phyloP scores from a whole-genome alignment of 2,797 vertebrate genomes.

The Gymnocypris eckloni region DNA sequence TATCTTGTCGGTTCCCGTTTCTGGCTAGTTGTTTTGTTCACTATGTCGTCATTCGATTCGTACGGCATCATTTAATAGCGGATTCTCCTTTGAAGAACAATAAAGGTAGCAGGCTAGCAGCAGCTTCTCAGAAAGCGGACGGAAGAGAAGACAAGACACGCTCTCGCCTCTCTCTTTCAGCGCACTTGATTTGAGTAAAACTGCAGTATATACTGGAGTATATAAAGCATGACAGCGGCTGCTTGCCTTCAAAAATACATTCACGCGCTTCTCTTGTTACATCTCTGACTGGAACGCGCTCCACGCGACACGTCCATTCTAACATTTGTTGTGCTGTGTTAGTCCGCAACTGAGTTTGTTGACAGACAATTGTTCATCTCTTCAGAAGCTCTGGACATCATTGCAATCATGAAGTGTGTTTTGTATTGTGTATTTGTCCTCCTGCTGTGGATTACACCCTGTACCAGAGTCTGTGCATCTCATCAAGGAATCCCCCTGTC shows the following conservation, averaged over 20 bases:
- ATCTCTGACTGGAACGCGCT: not conserved
- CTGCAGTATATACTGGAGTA: conserved; percentile 1
- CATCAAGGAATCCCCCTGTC: conserved; percentile 95
- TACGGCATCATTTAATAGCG: not conserved
- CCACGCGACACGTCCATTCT: not conserved
- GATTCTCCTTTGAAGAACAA: not conserved
- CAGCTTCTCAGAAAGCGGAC: not conserved
- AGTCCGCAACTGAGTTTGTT: not conserved
- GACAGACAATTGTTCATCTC: not conserved
- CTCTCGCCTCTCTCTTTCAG: conserved; percentile 55
- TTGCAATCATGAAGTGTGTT: conserved; percentile 21
- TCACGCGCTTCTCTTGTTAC: not conserved
- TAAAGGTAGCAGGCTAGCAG: not conserved
- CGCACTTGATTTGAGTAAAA: conserved; percentile 67
- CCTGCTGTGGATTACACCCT: conserved; percentile 83
- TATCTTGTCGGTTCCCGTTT: not conserved
- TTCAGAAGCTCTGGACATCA: not conserved
- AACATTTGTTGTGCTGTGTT: not conserved
- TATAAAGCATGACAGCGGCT: not conserved
- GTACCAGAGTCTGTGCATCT: conserved; percentile 79
- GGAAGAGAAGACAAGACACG: not conserved
- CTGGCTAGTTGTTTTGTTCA: not conserved
- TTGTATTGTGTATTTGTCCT: conserved; percentile 75
- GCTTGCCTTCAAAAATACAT: not conserved
- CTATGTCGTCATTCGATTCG: not conserved